Evolutionary conservation across 2,797 vertebrate genomes (phyloP), one percentile per base, ranked within the genome.

Genomic region (Anguilla marmorata): DNA sequence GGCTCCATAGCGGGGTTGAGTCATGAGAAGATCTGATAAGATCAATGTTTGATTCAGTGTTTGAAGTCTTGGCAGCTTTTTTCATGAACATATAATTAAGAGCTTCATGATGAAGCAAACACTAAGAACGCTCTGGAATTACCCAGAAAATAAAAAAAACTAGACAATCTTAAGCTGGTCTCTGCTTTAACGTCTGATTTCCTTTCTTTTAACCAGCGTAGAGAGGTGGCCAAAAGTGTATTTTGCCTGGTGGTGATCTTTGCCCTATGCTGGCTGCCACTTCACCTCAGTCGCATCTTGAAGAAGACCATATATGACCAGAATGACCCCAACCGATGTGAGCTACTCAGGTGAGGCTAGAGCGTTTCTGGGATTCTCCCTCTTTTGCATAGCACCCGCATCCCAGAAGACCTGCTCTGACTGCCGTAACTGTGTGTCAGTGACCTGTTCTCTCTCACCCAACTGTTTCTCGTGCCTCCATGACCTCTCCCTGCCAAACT

Each of bases 181-280:
- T 21, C 21, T 41, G 19, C 21, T 50, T 83, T 14, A 50, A 52
- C 45, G 19, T 37, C 74, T 41, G 74, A 37, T 41, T 41, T 41
- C 37, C 74, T 27, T 41, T 12, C 2, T 21, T 54, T 30, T 48
- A 27, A 56, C 14, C 90, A 96, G 95, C 93, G 95, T 52, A 91
- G 95, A 72, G 95, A 96, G 90, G 97, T 98, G 54, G 97, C 97
- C 0, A 98, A 98, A 93, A 98, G 97, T 0, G 97, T 98, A 21
- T 98, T 98, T 94, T 98, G 97, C 92, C 93, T 98, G 0, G 97
- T 98, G 94, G 91, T 98, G 93, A 97, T 98, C 89, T 98, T 98
- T 0, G 97, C 97, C 0, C 96, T 98, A 88, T 98, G 97, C 94
- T 98, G 97, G 97, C 95, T 98, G 90, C 97, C 97, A 0, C 96